These are phyloP conservation scores for Cataglyphis livida DNA, from an alignment of 2,888 invertebrate species.

Conservation along the genomic window DNA sequence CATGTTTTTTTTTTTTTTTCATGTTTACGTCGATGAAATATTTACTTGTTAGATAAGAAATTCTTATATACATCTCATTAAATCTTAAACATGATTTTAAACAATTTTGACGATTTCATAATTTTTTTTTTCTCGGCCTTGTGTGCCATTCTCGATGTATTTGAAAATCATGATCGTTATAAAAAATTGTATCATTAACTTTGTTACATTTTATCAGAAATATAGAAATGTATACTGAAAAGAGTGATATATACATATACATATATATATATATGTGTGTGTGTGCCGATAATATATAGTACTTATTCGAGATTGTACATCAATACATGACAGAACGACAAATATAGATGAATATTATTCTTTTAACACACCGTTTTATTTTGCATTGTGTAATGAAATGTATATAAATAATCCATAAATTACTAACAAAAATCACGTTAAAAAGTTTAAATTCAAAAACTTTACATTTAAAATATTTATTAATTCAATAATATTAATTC, in stretches of 20 bases:
- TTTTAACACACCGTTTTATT: neutral
- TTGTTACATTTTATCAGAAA: conserved; percentile 53
- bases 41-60: conserved; percentile 5
- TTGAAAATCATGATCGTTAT: conserved; percentile 33
- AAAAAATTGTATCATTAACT: conserved; percentile 46
- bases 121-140: conserved; percentile 18
- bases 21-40: neutral
- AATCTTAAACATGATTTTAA: conserved; percentile 24
- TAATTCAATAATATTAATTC: neutral
- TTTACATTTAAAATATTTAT: conserved; percentile 16
- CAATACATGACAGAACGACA: too few species aligned
- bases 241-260: neutral
- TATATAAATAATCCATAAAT: neutral
- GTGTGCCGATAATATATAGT: too few species aligned
- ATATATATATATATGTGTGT: neutral
- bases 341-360: neutral
- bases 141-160: conserved; percentile 37
- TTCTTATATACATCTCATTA: conserved; percentile 4
- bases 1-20: neutral
- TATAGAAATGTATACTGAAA: conserved; percentile 44
- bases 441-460: neutral
- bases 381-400: neutral
- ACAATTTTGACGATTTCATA: conserved; percentile 30
- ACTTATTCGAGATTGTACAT: too few species aligned
- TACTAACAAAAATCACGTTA: neutral